phyloP scores from a whole-genome alignment of 2,113 vertebrate genomes.

The Oostethus manadensis region DNA sequence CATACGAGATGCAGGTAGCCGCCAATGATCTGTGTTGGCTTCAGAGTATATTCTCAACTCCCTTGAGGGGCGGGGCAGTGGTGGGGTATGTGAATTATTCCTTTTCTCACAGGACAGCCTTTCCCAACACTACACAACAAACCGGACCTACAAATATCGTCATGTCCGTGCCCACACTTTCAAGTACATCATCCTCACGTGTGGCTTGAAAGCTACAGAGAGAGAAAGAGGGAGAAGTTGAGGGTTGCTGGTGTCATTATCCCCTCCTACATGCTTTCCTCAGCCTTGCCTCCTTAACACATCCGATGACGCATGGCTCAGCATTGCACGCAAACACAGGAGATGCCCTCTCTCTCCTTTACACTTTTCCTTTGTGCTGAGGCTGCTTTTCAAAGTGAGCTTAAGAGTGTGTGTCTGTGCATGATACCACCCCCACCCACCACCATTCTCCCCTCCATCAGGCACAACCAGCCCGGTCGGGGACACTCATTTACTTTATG shows the following conservation, averaged over 20 bases:
- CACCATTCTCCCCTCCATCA: constrained; percentile 55
- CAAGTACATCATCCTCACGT: constrained; percentile 53
- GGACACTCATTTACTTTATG: constrained; percentile 70
- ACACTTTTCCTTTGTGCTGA: constrained; percentile 49
- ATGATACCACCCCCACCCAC: constrained; percentile 36
- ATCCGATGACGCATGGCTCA: constrained; percentile 13
- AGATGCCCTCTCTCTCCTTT: constrained; percentile 31
- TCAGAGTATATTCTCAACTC: constrained; percentile 44
- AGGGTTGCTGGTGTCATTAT: constrained; percentile 48
- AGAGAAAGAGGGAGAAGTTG: constrained; percentile 5
- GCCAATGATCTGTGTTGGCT: constrained; percentile 19
- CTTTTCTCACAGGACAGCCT: constrained; percentile 13
- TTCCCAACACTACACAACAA: constrained; percentile 29
- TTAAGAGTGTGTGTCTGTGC: constrained; percentile 44
- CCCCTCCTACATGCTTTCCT: constrained; percentile 22
- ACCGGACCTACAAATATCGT: constrained; percentile 46
- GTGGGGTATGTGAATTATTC: constrained; percentile 53
- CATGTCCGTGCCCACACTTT: constrained; percentile 45
- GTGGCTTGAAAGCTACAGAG: constrained; percentile 41
- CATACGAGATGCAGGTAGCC: not conserved
- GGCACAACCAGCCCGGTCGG: constrained; percentile 62
- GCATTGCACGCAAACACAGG: constrained; percentile 13
- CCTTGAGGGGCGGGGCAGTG: constrained; percentile 23
- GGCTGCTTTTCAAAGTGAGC: constrained; percentile 54
- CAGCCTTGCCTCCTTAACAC: constrained; percentile 27